phyloP scores from a whole-genome alignment of 1,140 invertebrate genomes.

The Hylaeus anthracinus region DNA sequence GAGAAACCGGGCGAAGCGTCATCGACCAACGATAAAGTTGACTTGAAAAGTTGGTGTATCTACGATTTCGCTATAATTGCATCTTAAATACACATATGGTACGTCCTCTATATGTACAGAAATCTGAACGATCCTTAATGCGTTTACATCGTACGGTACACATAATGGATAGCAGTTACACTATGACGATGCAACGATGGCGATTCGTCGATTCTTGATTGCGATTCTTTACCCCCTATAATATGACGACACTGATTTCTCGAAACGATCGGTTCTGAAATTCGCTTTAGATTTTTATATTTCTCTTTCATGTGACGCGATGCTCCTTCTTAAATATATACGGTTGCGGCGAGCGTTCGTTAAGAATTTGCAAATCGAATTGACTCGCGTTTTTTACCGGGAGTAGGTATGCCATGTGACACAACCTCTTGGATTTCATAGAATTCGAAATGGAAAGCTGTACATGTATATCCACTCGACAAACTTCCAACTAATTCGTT shows the following conservation, averaged over 20 bases:
- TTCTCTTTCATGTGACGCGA: background rate
- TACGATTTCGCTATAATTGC: slow-evolving; percentile 6
- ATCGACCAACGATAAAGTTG: slow-evolving; percentile 18
- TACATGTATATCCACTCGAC: background rate
- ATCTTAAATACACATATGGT: slow-evolving; percentile 14
- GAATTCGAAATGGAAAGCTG: slow-evolving; percentile 71
- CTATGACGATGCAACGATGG: background rate
- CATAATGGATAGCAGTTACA: background rate
- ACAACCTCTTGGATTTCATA: slow-evolving; percentile 69
- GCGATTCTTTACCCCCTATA: slow-evolving; percentile 14
- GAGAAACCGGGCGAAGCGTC: background rate
- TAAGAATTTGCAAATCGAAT: slow-evolving; percentile 73
- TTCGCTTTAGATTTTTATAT: background rate
- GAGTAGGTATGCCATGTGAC: slow-evolving; percentile 70
- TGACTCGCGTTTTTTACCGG: slow-evolving; percentile 80
- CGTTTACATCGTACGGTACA: background rate
- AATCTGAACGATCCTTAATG: slow-evolving; percentile 14
- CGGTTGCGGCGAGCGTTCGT: slow-evolving; percentile 34
- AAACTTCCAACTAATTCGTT: background rate
- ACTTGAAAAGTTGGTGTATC: background rate
- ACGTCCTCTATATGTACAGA: slow-evolving; percentile 27
- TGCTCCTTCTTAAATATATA: background rate
- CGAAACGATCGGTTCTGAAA: slow-evolving; percentile 1
- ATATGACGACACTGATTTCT: background rate
- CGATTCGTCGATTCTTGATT: background rate